phyloP scores from a whole-genome alignment of 92 coral and sea anemone genomes.

The Phenganax marumi region DNA sequence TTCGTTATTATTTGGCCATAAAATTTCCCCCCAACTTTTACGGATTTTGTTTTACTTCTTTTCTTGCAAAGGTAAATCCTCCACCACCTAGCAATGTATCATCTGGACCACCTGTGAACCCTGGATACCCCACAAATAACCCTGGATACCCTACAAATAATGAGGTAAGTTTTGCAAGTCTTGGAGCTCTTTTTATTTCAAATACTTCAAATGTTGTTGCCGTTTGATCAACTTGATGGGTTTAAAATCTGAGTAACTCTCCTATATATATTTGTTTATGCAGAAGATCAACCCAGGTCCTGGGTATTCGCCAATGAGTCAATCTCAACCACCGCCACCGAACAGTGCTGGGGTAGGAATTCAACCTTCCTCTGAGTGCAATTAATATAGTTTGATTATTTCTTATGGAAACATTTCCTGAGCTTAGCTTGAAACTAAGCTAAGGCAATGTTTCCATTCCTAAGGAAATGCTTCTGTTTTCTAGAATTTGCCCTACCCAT shows the following conservation, averaged over 20 bases:
- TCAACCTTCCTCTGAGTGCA: background rate
- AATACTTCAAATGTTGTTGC: too few relatives aligned
- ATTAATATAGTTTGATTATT: background rate
- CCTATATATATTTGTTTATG: background rate
- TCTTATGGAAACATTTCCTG: background rate
- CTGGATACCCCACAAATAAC: background rate
- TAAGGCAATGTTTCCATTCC: too few relatives aligned
- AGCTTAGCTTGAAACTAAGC: too few relatives aligned
- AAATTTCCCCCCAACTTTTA: background rate
- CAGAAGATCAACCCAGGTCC: constrained; percentile 35
- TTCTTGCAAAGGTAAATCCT: background rate
- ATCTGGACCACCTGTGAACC: background rate
- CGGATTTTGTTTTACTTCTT: background rate
- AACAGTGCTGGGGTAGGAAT: constrained; percentile 1
- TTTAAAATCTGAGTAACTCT: too few relatives aligned
- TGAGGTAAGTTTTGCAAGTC: background rate
- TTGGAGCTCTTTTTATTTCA: background rate
- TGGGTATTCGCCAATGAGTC: constrained; percentile 20
- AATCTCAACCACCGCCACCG: constrained; percentile 28
- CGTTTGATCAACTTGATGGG: too few relatives aligned
- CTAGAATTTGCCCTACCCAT: constrained; percentile 11
- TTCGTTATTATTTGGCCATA: too few relatives aligned
- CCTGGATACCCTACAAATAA: background rate
- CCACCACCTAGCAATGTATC: background rate
- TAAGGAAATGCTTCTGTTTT: background rate